Evolutionary conservation across 2,888 invertebrate genomes (phyloP).

Genomic region (Fragum whitleyi): DNA sequence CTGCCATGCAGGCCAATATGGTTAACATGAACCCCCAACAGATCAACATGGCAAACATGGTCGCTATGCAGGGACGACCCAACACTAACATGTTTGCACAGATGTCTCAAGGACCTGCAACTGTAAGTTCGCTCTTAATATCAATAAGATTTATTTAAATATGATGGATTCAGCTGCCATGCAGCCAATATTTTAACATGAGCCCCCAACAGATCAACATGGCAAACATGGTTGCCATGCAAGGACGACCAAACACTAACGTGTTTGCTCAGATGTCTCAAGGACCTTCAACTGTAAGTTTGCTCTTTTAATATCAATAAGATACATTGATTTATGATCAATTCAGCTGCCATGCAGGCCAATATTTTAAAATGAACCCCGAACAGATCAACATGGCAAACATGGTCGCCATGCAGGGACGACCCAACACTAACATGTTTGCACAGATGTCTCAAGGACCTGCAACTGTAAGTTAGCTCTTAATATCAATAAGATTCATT

Average conservation of each 20-base stretch:
- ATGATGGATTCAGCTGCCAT: slow-evolving; percentile 78
- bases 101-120: slow-evolving; percentile 55
- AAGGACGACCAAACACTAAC: slow-evolving; percentile 66
- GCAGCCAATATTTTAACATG: slow-evolving; percentile 73
- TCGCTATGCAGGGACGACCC: slow-evolving; percentile 75
- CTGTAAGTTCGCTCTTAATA: slow-evolving; percentile 32
- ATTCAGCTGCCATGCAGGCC: slow-evolving; percentile 78
- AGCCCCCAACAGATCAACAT: slow-evolving; percentile 71
- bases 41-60: slow-evolving; percentile 75
- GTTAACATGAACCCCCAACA: slow-evolving; percentile 72
- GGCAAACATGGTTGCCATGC: slow-evolving; percentile 75
- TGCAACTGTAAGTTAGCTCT: slow-evolving; percentile 47
- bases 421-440: slow-evolving; percentile 67
- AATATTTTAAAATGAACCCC: slow-evolving; percentile 70
- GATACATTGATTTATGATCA: too few species aligned
- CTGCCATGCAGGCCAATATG: slow-evolving; percentile 77
- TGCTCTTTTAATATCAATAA: too few species aligned
- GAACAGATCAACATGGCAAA: slow-evolving; percentile 73
- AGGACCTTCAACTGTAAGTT: too few species aligned
- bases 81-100: slow-evolving; percentile 67
- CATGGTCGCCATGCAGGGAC: slow-evolving; percentile 74
- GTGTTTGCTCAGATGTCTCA: slow-evolving; percentile 51
- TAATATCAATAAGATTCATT: too few species aligned
- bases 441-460: slow-evolving; percentile 52
- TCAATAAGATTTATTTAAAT: slow-evolving; percentile 3